phyloP scores from a whole-genome alignment of 2,113 vertebrate species.

The Cyrtonyx montezumae region DNA sequence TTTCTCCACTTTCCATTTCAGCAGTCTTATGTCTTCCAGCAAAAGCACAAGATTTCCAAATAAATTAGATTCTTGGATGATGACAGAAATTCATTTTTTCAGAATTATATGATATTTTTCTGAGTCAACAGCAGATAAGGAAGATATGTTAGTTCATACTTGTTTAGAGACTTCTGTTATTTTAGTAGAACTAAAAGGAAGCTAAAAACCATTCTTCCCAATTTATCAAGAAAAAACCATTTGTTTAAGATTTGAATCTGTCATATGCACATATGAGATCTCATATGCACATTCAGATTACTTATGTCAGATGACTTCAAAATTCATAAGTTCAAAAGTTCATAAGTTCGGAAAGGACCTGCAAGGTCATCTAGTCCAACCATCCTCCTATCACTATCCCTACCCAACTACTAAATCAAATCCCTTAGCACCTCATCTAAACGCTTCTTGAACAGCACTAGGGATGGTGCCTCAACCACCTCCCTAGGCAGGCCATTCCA shows the following conservation, averaged over 20 bases:
- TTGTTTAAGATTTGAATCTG: background rate
- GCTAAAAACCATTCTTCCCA: background rate
- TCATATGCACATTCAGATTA: background rate
- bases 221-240: background rate
- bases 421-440: too few species aligned
- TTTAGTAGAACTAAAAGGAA: background rate
- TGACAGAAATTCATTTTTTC: background rate
- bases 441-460: too few species aligned
- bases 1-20: background rate
- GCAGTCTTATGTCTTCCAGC: background rate
- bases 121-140: background rate
- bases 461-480: too few species aligned
- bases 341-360: too few species aligned
- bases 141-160: background rate
- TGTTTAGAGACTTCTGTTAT: too few species aligned
- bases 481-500: too few species aligned
- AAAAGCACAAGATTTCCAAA: background rate
- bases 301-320: background rate
- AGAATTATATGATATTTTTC: background rate
- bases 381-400: too few species aligned
- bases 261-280: background rate
- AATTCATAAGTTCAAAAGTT: too few species aligned
- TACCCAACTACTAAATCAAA: too few species aligned
- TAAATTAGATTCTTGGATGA: background rate
- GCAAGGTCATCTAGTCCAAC: too few species aligned